A percentile compares a stretch with the other conserved stretches of the same genome.
These are phyloP conservation scores for Forbesichthys agassizii DNA, from an alignment of 2,113 vertebrate species.

Conservation along the genomic window DNA sequence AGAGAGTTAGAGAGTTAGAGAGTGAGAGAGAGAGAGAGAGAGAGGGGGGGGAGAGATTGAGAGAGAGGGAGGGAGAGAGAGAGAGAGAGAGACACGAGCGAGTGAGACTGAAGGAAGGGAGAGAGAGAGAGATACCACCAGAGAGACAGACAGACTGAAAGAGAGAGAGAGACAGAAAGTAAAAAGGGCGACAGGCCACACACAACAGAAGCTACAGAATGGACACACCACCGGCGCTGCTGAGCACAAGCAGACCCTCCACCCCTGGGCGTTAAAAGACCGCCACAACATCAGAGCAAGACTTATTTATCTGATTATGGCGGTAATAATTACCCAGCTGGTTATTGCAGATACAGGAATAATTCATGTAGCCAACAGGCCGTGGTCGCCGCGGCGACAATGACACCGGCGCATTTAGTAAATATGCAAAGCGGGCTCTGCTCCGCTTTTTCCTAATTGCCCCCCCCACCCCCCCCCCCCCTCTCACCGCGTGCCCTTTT, in stretches of 20 bases:
- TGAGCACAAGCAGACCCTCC: constrained; percentile 77
- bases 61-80: neutral
- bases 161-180: constrained; percentile 12
- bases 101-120: neutral
- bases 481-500: constrained; percentile 97
- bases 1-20: fast-evolving
- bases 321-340: constrained; percentile 99
- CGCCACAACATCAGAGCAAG: constrained; percentile 85
- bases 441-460: constrained; percentile 95
- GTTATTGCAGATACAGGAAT: constrained; percentile 99
- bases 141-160: neutral
- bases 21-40: too few relatives aligned
- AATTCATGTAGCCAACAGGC: constrained; percentile 99
- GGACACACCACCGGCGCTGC: constrained; percentile 17
- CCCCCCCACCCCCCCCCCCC: constrained; percentile 74
- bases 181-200: constrained; percentile 29
- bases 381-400: constrained; percentile 77
- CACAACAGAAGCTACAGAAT: constrained; percentile 57
- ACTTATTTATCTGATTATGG: constrained; percentile 99
- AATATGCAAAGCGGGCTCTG: constrained; percentile 95
- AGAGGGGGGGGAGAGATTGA: constrained; percentile 36
- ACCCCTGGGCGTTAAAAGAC: constrained; percentile 84
- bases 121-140: constrained; percentile 8
- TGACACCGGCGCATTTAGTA: constrained; percentile 96
- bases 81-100: too few relatives aligned